Conservation (phyloP, 2,113 vertebrate genomes). For the Centropus unirufus region DNA sequence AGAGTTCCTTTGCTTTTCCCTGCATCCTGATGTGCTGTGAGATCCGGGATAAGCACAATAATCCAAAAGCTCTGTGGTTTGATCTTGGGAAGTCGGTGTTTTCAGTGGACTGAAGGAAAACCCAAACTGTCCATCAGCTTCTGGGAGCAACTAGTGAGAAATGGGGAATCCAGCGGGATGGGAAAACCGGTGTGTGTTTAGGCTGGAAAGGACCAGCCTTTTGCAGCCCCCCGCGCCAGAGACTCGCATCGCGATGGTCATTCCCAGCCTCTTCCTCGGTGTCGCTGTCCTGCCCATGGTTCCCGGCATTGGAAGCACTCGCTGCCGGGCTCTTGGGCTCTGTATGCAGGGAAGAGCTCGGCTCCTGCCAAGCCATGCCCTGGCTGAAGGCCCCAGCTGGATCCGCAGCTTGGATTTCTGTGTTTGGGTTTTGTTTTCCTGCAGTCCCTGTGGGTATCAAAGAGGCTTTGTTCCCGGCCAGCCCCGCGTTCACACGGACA, state of each 20-base stretch:
- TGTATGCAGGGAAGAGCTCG: rapidly evolving
- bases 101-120: neutral
- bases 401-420: conserved; percentile 1
- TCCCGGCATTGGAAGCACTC: rapidly evolving
- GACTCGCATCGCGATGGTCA: neutral
- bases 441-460: neutral
- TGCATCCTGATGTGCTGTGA: neutral
- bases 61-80: neutral
- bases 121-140: neutral
- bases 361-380: neutral
- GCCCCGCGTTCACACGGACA: conserved; percentile 8
- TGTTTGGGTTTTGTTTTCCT: conserved; percentile 31
- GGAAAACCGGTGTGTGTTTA: rapidly evolving
- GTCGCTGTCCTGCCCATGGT: neutral
- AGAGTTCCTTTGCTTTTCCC: rapidly evolving
- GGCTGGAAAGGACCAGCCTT: neutral
- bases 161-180: neutral
- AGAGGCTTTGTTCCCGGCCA: conserved; percentile 35
- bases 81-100: neutral
- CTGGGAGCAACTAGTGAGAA: neutral
- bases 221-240: neutral
- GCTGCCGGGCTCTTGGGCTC: rapidly evolving
- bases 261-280: neutral
- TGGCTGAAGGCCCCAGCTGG: neutral
- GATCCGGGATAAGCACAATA: neutral